Evolutionary conservation across 2,113 vertebrate genomes (phyloP).

Genomic region (Eretmochelys imbricata): DNA sequence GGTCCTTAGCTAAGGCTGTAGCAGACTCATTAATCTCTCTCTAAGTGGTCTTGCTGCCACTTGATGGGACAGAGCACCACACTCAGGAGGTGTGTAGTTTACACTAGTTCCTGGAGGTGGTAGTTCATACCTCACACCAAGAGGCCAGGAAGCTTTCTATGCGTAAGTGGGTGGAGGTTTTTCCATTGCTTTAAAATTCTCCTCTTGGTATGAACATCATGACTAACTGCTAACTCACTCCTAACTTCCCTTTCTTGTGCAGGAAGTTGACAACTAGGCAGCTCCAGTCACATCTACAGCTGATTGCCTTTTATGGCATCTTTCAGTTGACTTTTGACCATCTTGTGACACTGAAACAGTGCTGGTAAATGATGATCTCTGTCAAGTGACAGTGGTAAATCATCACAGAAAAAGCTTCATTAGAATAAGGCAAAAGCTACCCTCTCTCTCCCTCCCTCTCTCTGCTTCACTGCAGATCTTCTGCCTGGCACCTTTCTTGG

Average conservation of each 20-base stretch:
- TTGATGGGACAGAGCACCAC: too few relatives aligned
- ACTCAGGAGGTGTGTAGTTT: too few relatives aligned
- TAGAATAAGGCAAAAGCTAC: not conserved
- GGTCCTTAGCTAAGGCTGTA: too few relatives aligned
- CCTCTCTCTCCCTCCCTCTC: not conserved
- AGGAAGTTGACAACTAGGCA: not conserved
- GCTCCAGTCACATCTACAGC: not conserved
- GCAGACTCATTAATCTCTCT: too few relatives aligned
- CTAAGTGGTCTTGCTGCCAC: too few relatives aligned
- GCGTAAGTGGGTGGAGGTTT: not conserved
- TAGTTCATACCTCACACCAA: constrained; percentile 31
- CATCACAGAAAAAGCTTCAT: not conserved
- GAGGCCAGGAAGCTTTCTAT: not conserved
- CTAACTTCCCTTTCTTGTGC: not conserved
- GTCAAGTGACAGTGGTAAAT: not conserved
- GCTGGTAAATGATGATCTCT: not conserved
- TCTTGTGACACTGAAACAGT: accelerated
- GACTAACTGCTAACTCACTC: not conserved
- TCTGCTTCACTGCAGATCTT: not conserved
- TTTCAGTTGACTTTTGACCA: not conserved
- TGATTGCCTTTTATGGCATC: not conserved
- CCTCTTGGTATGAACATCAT: not conserved
- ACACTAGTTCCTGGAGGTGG: not conserved
- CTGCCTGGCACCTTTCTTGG: not conserved
- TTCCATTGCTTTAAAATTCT: not conserved